Percentiles rank a stretch among this genome's conserved stretches.
Evolutionary conservation across 1,140 invertebrate species (phyloP).

Genomic region (Cherax destructor): DNA sequence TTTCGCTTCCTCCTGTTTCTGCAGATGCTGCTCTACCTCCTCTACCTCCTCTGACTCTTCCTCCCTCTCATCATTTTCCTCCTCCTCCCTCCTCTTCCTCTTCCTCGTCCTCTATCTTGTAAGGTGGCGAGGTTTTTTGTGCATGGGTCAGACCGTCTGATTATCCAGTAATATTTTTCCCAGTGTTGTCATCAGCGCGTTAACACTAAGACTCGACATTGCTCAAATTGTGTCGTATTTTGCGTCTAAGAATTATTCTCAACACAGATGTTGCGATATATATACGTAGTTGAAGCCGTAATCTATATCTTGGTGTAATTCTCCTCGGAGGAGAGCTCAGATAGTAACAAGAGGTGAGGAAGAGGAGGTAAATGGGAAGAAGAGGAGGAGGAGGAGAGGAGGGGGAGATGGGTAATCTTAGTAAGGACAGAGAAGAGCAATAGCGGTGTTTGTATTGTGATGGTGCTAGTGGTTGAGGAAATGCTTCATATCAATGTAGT

Average conservation of each 20-base stretch:
- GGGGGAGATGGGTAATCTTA: too few species aligned
- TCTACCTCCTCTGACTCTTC: too few species aligned
- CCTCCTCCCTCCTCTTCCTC: neutral
- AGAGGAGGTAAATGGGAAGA: too few species aligned
- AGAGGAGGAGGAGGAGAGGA: too few species aligned
- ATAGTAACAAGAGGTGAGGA: too few species aligned
- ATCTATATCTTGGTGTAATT: neutral
- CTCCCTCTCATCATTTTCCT: neutral
- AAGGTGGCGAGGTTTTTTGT: neutral
- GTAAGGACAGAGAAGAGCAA: too few species aligned
- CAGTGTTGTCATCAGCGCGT: neutral
- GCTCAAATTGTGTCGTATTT: conserved; percentile 12
- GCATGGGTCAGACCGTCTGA: neutral
- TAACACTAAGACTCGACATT: conserved; percentile 8
- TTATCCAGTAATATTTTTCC: conserved; percentile 28
- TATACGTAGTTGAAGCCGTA: neutral
- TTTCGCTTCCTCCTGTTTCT: too few species aligned
- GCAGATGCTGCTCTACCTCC: neutral
- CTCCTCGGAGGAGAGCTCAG: neutral
- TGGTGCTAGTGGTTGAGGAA: too few species aligned
- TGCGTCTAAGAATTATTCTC: neutral
- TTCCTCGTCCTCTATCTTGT: neutral
- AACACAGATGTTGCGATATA: conserved; percentile 16
- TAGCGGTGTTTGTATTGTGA: too few species aligned
- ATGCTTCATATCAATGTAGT: too few species aligned